Conservation (phyloP, 2,888 invertebrate species). For the Mythimna albipuncta region DNA sequence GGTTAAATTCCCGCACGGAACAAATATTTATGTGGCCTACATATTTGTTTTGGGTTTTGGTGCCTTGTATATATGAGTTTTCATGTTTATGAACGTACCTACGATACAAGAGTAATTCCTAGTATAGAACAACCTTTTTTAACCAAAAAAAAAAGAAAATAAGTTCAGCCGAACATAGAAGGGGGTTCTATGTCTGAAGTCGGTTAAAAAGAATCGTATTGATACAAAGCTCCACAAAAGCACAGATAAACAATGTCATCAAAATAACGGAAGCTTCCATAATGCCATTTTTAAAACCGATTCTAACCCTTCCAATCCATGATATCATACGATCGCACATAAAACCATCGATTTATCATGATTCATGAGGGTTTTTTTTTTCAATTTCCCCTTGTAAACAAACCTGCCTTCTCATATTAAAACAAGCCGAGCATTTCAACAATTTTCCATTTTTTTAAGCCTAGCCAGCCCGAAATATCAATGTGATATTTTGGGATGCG, state of each 20-base stretch:
- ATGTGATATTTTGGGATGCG: too few species aligned
- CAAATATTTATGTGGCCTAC: too few species aligned
- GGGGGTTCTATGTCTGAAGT: too few species aligned
- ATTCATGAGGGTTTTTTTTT: conserved; percentile 41
- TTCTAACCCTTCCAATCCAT: conserved; percentile 39
- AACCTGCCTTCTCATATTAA: conserved; percentile 22
- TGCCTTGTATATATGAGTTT: too few species aligned
- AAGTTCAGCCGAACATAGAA: too few species aligned
- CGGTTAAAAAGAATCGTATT: background rate
- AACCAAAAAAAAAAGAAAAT: too few species aligned
- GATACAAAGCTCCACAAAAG: conserved; percentile 9
- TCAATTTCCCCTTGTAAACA: conserved; percentile 55
- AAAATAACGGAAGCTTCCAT: conserved; percentile 14
- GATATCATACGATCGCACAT: conserved; percentile 42
- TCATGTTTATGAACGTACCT: too few species aligned
- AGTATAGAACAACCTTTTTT: too few species aligned
- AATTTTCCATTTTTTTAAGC: conserved; percentile 33
- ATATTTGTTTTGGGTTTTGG: too few species aligned
- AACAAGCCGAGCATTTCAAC: conserved; percentile 26
- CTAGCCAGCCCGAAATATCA: too few species aligned
- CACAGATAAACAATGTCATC: conserved; percentile 11
- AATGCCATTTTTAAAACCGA: conserved; percentile 42
- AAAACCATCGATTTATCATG: conserved; percentile 38
- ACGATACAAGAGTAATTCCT: too few species aligned
- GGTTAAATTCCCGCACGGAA: too few species aligned